Percentiles rank a stretch among this genome's conserved stretches.
These are phyloP conservation scores for Hylaeus volcanicus DNA, from an alignment of 1,140 invertebrate genomes.

Conservation along the genomic window DNA sequence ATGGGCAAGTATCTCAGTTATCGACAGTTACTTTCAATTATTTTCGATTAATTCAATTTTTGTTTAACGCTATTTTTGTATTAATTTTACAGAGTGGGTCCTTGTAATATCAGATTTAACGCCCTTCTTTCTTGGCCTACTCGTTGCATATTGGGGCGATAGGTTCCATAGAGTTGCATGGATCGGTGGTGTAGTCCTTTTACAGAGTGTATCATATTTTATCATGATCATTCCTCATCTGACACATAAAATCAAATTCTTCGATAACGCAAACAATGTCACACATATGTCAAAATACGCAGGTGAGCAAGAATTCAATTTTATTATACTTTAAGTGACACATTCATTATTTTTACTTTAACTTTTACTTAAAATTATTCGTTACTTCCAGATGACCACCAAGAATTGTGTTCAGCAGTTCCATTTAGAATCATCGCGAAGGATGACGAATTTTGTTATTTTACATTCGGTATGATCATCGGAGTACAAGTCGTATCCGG, in stretches of 20 bases:
- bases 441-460: conserved; percentile 71
- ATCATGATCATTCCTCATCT: conserved; percentile 83
- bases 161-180: conserved; percentile 83
- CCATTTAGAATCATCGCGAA: conserved; percentile 63
- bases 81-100: conserved; percentile 81
- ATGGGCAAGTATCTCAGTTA: conserved; percentile 75
- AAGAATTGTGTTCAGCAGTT: conserved; percentile 71
- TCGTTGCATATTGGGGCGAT: conserved; percentile 83
- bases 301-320: conserved; percentile 57
- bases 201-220: conserved; percentile 81
- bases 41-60: not conserved
- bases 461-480: conserved; percentile 81
- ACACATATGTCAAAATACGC: conserved; percentile 74
- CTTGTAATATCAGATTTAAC: conserved; percentile 81
- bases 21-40: not conserved
- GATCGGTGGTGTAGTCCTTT: conserved; percentile 82
- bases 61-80: not conserved
- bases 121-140: conserved; percentile 80
- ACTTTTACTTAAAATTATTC: too few species aligned
- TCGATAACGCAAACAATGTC: conserved; percentile 68
- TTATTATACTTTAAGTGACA: too few species aligned
- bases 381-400: conserved; percentile 73
- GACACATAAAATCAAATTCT: conserved; percentile 71
- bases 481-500: conserved; percentile 83
- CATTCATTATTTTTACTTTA: too few species aligned